phyloP scores from a whole-genome alignment of 1,140 invertebrate species.

The fruit fly (Drosophila melanogaster) region Release_6_plus_ISO1_MT NT_033777.3:10468501-10469000 shows the following conservation, averaged over 20 bases:
- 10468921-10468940: conserved; percentile 25
- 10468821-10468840: conserved; percentile 67
- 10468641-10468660: conserved; percentile 83
- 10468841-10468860: conserved; percentile 64
- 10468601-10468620: conserved; percentile 82
- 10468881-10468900: background rate
- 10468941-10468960: conserved; percentile 80
- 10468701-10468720: conserved; percentile 28
- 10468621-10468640: conserved; percentile 81
- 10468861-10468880: conserved; percentile 31
- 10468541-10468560: conserved; percentile 7
- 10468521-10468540: conserved; percentile 42
- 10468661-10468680: conserved; percentile 80
- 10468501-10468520: conserved; percentile 8
- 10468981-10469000: conserved; percentile 58
- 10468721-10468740: conserved; percentile 74
- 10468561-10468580: conserved; percentile 48
- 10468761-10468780: conserved; percentile 52
- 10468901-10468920: too few species aligned
- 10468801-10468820: conserved; percentile 75
- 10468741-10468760: conserved; percentile 81
- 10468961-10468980: conserved; percentile 56
- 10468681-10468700: conserved; percentile 17
- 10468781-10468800: conserved; percentile 37
- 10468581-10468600: conserved; percentile 57